Evolutionary conservation across 1,140 invertebrate genomes (phyloP), one percentile per base, ranked within the genome.

Genomic region (Drosophila sturtevanti): DNA sequence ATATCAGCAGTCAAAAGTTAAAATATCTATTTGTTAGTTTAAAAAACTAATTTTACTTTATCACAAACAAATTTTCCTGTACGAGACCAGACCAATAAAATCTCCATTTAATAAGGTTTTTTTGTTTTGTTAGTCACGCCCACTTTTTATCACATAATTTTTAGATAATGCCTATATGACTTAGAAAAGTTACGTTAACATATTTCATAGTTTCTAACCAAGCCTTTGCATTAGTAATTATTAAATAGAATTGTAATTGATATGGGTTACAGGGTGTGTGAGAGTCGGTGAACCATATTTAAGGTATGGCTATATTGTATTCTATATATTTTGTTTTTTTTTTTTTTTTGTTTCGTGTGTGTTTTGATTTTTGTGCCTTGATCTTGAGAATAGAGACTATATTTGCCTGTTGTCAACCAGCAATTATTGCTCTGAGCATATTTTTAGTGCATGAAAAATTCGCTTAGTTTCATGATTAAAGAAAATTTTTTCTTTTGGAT

Each of bases 311-410:
- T n/a, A n/a, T n/a, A n/a, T n/a, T n/a, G n/a, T n/a, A 21, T 48
- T 48, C 27, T 31, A 6, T 48, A 18, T 18, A 4, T 44, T 14
- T 34, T 3, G 7, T 1, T 4, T 35, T 2, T 72, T 67, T 67
- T 72, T 74, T 75, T 76, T 65, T 77, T 87, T 87, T 87, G 82
- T 74, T 87, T 87, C 81, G 74, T 65, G 76, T 87, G 89, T 87
- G 82, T 74, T 87, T 87, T 85, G 74, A 35, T 72, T 51, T 21
- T 68, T 72, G 16, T 64, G 85, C 85, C 84, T 87, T 87, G 84
- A 87, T 89, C 84, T 87, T 89, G 84, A 82, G 41, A 48, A 48
- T 48, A 78, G n/a, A n/a, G n/a, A n/a, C n/a, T 65, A 70, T 44
- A 67, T 87, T 67, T 68, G 63, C 67, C 35, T 86, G 82, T 82